These are phyloP conservation scores for Myripristis murdjan DNA, from an alignment of 2,797 vertebrate genomes.

Conservation along the genomic window DNA sequence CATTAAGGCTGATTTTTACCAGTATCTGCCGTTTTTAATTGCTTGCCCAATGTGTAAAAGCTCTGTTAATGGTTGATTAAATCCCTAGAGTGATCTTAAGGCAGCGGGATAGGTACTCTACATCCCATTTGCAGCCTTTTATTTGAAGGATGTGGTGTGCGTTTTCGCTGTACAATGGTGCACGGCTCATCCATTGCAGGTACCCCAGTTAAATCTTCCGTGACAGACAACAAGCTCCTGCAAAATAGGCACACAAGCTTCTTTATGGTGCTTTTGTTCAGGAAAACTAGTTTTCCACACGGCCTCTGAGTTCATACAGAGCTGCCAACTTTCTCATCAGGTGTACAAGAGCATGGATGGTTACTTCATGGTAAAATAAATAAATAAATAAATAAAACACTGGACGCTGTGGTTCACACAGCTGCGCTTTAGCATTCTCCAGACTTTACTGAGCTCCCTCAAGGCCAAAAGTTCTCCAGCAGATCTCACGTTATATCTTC, in stretches of 20 bases:
- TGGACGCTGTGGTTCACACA: too few species aligned
- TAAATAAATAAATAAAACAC: too few species aligned
- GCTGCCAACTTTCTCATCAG: not conserved
- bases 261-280: constrained; percentile 23
- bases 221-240: constrained; percentile 41
- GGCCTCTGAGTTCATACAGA: not conserved
- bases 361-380: not conserved
- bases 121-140: constrained; percentile 63
- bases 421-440: too few species aligned
- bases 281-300: constrained; percentile 18
- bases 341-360: not conserved
- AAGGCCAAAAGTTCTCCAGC: too few species aligned
- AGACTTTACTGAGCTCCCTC: too few species aligned
- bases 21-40: constrained; percentile 42
- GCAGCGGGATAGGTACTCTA: constrained; percentile 33
- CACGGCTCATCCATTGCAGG: constrained; percentile 56
- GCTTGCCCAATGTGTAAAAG: not conserved
- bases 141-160: constrained; percentile 63
- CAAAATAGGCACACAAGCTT: constrained; percentile 37
- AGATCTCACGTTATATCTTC: too few species aligned
- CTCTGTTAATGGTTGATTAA: constrained; percentile 14
- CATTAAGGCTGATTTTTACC: constrained; percentile 7
- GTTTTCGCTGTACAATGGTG: constrained; percentile 63
- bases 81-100: constrained; percentile 19
- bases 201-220: constrained; percentile 66